Base-by-base conservation (phyloP, 2,113 vertebrate genomes). In the Tamias sibiricus region DNA sequence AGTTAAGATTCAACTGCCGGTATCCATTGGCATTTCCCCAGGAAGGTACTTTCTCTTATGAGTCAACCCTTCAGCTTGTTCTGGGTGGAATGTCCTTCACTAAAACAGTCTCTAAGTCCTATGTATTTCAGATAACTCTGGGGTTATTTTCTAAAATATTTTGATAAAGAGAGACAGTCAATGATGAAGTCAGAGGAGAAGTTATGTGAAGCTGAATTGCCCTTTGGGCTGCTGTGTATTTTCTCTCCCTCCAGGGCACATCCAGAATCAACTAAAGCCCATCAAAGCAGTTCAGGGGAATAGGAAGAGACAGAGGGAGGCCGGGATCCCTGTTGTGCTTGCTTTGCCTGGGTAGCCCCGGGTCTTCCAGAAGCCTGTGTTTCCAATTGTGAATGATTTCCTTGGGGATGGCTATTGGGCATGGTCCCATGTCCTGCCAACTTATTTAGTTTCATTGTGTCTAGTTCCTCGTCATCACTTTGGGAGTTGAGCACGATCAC, bases 71-170 rank as follows among this genome's bases (percentile, higher is more conserved):
- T 71, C 75, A 77, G 32, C 68, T 96, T 82, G 22, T 44, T 97
- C 62, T 76, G 44, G 7, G 47, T 77, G 76, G 71, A 96, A 87
- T 95, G 75, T 68, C 44, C 92, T 87, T 93, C 37, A 9, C 64
- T 66, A 16, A 59, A 97, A 77, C 24, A 26, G 22, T 42, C 47
- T 88, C 44, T 10, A 37, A 40, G 35, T 71, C 71, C 54, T 40
- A 40, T 57, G 40, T 72, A 62, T 91, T 97, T 83, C 92, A 97
- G 90, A 97, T 90, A 95, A 91, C 71, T 90, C 94, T 87, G 71
- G 79, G 66, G 10, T 87, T 76, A 92, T 97, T 96, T 93, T 93
- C 83, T 91, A 90, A 97, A 89, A 64, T 72, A 87, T 93, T 95
- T 94, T 66, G 87, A 66, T 62, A 81, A 22, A 87, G 42, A 84